phyloP scores from a whole-genome alignment of 2,888 invertebrate genomes.

The Drosophila paracracens region DNA sequence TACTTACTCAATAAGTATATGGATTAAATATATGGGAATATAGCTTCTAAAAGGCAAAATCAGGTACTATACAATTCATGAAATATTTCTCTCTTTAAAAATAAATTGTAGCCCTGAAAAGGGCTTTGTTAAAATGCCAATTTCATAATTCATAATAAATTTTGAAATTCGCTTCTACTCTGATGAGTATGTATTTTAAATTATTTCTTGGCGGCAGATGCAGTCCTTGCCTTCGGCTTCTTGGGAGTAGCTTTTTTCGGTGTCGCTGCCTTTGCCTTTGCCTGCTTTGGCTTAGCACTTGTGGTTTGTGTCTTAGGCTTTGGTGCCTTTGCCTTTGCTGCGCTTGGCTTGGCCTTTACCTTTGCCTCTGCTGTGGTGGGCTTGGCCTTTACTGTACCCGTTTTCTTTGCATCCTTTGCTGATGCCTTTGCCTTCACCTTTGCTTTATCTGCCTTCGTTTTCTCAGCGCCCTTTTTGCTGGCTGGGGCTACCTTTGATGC shows the following conservation, averaged over 20 bases:
- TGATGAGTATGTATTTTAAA: background rate
- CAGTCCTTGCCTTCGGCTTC: conserved; percentile 35
- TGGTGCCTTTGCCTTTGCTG: conserved; percentile 36
- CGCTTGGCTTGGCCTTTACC: conserved; percentile 23
- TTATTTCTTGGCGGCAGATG: conserved; percentile 35
- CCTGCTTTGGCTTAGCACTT: conserved; percentile 42
- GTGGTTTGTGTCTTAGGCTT: conserved; percentile 36
- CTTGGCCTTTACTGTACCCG: conserved; percentile 46
- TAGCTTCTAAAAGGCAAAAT: background rate
- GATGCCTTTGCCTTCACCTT: conserved; percentile 1
- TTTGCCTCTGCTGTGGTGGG: conserved; percentile 40
- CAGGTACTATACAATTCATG: background rate
- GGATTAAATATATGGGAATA: too few relatives aligned
- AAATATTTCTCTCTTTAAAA: conserved; percentile 3
- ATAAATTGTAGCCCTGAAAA: conserved; percentile 16
- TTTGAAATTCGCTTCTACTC: conserved; percentile 1
- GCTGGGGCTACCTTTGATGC: conserved; percentile 28
- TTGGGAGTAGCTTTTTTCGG: conserved; percentile 43
- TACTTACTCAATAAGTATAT: too few relatives aligned
- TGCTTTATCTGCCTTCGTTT: conserved; percentile 42
- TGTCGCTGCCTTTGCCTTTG: conserved; percentile 28
- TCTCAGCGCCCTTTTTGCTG: conserved; percentile 43
- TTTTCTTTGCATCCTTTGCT: conserved; percentile 50
- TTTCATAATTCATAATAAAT: background rate
- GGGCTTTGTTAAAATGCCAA: conserved; percentile 6